A percentile compares a stretch with the other conserved stretches of the same genome.
Conservation (phyloP, 2,888 invertebrate genomes). For the Hyppa rectilinea region DNA sequence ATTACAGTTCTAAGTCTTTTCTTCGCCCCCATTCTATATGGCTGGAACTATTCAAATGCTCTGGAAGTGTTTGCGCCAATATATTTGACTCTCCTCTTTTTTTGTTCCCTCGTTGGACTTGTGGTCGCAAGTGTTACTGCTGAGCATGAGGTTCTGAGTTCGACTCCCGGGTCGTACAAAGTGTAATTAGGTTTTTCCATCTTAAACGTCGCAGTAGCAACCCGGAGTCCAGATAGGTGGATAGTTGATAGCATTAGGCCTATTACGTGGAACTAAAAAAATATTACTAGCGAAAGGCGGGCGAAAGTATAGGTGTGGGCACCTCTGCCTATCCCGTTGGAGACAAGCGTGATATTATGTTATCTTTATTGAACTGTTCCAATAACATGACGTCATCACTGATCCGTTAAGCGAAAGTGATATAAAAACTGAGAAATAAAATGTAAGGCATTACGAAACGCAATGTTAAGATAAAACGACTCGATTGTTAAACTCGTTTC, state of each 20-base stretch:
- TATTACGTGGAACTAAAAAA: neutral
- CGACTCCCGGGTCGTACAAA: too few relatives aligned
- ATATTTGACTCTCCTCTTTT: too few relatives aligned
- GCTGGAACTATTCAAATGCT: too few relatives aligned
- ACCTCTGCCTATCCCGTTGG: neutral
- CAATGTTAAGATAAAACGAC: slow-evolving; percentile 32
- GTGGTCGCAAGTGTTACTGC: neutral
- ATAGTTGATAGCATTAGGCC: neutral
- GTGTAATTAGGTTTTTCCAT: neutral
- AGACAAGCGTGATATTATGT: neutral
- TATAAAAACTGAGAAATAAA: slow-evolving; percentile 27
- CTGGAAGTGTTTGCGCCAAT: too few relatives aligned
- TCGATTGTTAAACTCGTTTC: slow-evolving; percentile 21
- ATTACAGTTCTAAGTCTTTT: too few relatives aligned
- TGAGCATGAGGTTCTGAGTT: too few relatives aligned
- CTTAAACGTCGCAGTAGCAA: neutral
- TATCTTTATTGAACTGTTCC: neutral
- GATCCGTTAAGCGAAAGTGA: slow-evolving; percentile 39
- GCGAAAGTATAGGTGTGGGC: neutral
- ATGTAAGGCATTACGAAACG: slow-evolving; percentile 35
- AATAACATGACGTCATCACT: slow-evolving; percentile 25
- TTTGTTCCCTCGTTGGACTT: neutral
- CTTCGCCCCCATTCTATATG: too few relatives aligned
- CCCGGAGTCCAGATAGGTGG: neutral
- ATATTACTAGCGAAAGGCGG: neutral